phyloP scores from a whole-genome alignment of 2,113 vertebrate species.

The Engraulis encrasicolus region DNA sequence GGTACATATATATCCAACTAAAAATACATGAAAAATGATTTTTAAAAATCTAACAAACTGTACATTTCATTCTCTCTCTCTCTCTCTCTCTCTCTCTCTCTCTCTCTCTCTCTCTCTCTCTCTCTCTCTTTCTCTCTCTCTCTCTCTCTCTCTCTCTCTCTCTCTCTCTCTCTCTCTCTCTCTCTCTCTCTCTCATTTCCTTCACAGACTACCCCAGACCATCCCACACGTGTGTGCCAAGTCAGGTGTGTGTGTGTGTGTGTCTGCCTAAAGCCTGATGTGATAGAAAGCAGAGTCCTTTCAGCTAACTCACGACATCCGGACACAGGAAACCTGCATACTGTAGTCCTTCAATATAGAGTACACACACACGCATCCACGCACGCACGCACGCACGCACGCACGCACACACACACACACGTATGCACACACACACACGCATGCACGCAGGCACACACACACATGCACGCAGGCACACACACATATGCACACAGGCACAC shows the following conservation, averaged over 20 bases:
- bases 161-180: neutral
- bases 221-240: no score
- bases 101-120: neutral
- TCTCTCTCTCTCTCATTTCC: neutral
- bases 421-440: neutral
- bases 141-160: neutral
- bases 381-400: neutral
- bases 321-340: conserved; percentile 1
- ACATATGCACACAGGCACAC: neutral
- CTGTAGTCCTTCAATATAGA: neutral
- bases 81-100: no score
- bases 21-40: no score
- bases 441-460: no score
- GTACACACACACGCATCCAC: neutral
- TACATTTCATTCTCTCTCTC: no score
- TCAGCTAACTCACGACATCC: neutral
- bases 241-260: neutral
- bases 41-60: no score
- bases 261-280: neutral
- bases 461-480: no score
- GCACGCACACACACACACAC: neutral
- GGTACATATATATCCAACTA: no score
- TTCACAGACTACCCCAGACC: no score
- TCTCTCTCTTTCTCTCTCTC: neutral
- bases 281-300: neutral